A percentile compares a stretch with the other conserved stretches of the same genome.
These are phyloP conservation scores for Atta colombica DNA, from an alignment of 1,140 invertebrate genomes.

Conservation along the genomic window DNA sequence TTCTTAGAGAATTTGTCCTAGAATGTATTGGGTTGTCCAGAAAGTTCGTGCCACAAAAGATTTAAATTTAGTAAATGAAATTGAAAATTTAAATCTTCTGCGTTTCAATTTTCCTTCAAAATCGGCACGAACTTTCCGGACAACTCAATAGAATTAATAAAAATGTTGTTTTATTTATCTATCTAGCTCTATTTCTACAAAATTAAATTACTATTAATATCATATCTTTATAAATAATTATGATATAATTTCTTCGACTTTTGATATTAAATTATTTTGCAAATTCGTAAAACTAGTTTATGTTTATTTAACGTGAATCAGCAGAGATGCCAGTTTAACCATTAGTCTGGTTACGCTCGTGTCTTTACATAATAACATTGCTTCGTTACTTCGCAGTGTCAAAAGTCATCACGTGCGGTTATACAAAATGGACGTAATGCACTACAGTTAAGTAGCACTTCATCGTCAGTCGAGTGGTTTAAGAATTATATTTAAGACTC, in stretches of 20 bases:
- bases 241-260: neutral
- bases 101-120: too few relatives aligned
- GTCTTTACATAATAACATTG: constrained; percentile 30
- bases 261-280: neutral
- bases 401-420: constrained; percentile 32
- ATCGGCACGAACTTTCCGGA: too few relatives aligned
- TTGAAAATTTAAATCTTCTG: too few relatives aligned
- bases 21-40: too few relatives aligned
- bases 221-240: neutral
- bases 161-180: too few relatives aligned
- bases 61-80: too few relatives aligned
- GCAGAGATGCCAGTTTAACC: neutral
- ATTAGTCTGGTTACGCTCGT: neutral
- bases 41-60: too few relatives aligned
- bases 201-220: neutral
- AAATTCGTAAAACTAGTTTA: neutral
- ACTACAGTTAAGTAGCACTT: constrained; percentile 6
- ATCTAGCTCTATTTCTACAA: too few relatives aligned
- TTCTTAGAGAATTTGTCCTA: too few relatives aligned
- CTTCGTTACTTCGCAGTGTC: neutral
- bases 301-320: neutral
- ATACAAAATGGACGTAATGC: neutral
- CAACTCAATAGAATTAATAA: too few relatives aligned
- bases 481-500: neutral
- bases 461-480: neutral